Base-by-base conservation (phyloP, 2,888 invertebrate species). In the Galerucella calmariensis region DNA sequence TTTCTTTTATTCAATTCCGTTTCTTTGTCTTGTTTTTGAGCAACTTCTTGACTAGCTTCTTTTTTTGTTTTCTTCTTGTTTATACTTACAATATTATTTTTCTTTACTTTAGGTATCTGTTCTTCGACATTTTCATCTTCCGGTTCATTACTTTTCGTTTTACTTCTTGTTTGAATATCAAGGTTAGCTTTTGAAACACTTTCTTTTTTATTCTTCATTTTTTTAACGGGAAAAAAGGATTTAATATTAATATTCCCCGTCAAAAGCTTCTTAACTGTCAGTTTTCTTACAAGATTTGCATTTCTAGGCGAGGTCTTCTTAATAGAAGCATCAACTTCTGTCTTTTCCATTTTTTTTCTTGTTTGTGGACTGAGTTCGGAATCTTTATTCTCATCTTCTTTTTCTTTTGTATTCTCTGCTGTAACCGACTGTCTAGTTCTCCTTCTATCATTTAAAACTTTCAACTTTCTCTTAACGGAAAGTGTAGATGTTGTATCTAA, bases 401-500 rank as follows among this genome's bases (percentile, higher is more conserved):
- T 67, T 46, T 73, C 46, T 10, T 35, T 16, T 2, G 68, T 77
- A 77, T 74, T 71, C 51, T 75, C 61, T 24, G 65, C 48, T 16
- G 58, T 5, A 9, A 41, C 46, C 12, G 75, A 75, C 72, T 79
- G 80, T 77, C 82, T 80, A 5, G 83, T 83, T 71, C 78, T 80
- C 44, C 81, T 73, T 69, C 77, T 74, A 27, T 79, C 82, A 27
- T 81, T 80, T 58, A 81, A 76, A 53, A 78, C 81, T 65, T 83
- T 83, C 24, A 84, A 67, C 75, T 84, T 83, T 67, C 84, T 79
- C 74, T 84, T 84, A 24, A 84, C 82, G 14, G 82, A 78, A 69
- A 84, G 74, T 56, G 82, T 80, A 1, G 83, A 77, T 75, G 82
- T 86, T 10, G 83, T 84, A 77, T 87, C 87, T 67, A 87, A 82